These are phyloP conservation scores for Apodemia mormo DNA, from an alignment of 2,888 invertebrate genomes.

Conservation along the genomic window DNA sequence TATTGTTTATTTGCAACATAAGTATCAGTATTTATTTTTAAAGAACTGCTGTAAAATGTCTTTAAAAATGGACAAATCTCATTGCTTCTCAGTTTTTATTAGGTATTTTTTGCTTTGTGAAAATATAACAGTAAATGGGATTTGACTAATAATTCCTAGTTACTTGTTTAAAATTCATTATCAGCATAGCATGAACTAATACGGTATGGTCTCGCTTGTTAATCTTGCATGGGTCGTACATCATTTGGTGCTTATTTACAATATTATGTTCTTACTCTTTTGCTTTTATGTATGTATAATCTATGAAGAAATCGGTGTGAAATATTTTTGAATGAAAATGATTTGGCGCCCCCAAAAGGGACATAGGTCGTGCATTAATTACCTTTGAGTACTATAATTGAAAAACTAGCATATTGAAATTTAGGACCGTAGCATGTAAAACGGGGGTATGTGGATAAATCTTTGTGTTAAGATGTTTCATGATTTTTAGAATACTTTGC, in stretches of 20 bases:
- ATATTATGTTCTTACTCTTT: constrained; percentile 50
- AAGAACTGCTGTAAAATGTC: not conserved
- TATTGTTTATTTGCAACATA: no score
- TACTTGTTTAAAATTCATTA: constrained; percentile 11
- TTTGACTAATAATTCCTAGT: constrained; percentile 24
- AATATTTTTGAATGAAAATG: constrained; percentile 51
- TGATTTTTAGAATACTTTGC: constrained; percentile 27
- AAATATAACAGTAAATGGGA: constrained; percentile 1
- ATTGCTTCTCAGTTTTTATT: not conserved
- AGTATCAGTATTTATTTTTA: no score
- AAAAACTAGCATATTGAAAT: constrained; percentile 18
- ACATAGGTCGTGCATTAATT: constrained; percentile 58
- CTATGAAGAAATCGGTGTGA: constrained; percentile 77
- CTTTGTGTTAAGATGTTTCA: constrained; percentile 32
- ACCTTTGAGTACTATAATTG: constrained; percentile 21
- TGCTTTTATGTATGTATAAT: constrained; percentile 56
- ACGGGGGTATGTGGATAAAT: constrained; percentile 38
- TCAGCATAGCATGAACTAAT: constrained; percentile 23
- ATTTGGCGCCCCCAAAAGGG: constrained; percentile 75
- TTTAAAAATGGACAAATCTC: constrained; percentile 8
- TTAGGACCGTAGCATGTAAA: constrained; percentile 50
- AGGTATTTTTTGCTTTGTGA: not conserved
- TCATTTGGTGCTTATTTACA: constrained; percentile 51
- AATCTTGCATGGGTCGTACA: constrained; percentile 59
- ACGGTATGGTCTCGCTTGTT: constrained; percentile 49